A percentile compares a stretch with the other conserved stretches of the same genome.
Conservation (phyloP, 1,140 invertebrate species). For the Cherax destructor region DNA sequence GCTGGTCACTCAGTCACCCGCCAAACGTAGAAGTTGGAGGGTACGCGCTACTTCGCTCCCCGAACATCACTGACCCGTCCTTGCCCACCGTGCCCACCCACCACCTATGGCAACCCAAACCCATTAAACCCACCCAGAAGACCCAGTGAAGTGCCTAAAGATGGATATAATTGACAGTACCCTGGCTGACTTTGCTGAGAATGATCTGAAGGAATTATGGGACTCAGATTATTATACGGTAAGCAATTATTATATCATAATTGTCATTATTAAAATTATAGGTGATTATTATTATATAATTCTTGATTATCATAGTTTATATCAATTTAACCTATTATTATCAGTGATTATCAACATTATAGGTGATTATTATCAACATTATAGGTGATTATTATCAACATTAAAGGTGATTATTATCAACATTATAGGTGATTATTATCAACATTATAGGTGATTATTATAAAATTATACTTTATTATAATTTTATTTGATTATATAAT, state of each 20-base stretch:
- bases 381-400: too few relatives aligned
- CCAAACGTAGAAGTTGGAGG: background rate
- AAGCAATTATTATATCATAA: conserved; percentile 26
- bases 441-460: too few relatives aligned
- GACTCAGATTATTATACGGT: conserved; percentile 71
- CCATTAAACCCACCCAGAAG: background rate
- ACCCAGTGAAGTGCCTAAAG: background rate
- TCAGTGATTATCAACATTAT: too few relatives aligned
- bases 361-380: too few relatives aligned
- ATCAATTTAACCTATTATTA: background rate
- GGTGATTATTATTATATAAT: background rate
- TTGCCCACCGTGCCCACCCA: background rate
- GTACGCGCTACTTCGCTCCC: background rate
- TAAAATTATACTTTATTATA: too few relatives aligned
- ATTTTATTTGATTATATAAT: too few relatives aligned
- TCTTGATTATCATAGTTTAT: background rate
- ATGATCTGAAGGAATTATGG: conserved; percentile 69
- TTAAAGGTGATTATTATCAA: too few relatives aligned
- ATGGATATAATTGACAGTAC: conserved; percentile 70
- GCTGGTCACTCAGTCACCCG: background rate
- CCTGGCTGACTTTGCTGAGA: conserved; percentile 65
- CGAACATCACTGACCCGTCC: background rate
- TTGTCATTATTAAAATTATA: too few relatives aligned
- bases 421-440: too few relatives aligned
- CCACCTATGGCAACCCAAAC: background rate